phyloP scores from a whole-genome alignment of 2,797 vertebrate genomes.

The Pangasius larnaudii region DNA sequence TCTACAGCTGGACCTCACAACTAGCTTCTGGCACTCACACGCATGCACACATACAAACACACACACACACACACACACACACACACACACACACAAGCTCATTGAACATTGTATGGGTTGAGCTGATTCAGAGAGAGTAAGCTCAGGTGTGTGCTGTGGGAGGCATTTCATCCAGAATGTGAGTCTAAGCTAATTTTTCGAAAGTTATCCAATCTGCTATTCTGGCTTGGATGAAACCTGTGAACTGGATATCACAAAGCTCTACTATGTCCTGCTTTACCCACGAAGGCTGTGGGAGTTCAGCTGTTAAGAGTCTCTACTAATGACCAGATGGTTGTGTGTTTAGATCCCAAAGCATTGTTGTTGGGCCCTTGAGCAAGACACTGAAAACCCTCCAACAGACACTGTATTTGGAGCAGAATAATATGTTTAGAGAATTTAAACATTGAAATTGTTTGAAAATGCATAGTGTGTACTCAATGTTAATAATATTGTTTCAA shows the following conservation, averaged over 20 bases:
- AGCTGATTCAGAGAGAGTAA: neutral
- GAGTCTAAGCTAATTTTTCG: neutral
- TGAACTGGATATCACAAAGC: neutral
- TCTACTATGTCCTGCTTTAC: neutral
- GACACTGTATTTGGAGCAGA: neutral
- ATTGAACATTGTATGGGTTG: neutral
- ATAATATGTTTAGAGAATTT: neutral
- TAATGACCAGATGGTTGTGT: neutral
- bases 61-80: conserved; percentile 52
- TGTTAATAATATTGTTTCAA: neutral
- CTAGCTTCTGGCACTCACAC: conserved; percentile 64
- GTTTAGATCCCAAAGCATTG: neutral
- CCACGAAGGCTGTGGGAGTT: neutral
- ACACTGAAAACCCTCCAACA: neutral
- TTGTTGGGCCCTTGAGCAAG: neutral
- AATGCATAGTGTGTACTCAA: neutral
- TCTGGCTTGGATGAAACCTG: neutral
- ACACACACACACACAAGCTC: neutral
- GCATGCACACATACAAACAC: conserved; percentile 5
- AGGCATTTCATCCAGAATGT: neutral
- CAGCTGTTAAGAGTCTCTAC: neutral
- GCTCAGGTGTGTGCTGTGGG: neutral
- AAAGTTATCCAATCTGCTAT: neutral
- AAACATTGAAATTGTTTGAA: neutral
- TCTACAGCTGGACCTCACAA: conserved; percentile 74